Base-by-base conservation (phyloP, 2,797 vertebrate species). In the Enteromius treurensis region DNA sequence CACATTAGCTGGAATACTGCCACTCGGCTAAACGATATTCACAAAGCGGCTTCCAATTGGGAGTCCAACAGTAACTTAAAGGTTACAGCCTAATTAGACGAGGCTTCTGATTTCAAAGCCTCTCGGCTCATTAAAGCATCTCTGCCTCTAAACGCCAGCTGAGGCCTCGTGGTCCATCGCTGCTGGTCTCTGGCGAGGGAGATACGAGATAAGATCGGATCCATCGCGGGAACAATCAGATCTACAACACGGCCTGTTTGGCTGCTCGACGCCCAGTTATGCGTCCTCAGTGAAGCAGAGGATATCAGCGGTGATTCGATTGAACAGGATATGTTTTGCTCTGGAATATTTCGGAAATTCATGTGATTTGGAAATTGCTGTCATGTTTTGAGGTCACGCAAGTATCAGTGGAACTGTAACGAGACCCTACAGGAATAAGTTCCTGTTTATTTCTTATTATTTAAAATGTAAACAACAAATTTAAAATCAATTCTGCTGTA, bases 41-140 rank as follows among this genome's bases (percentile, higher is more conserved):
- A 60, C 67, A 70, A 67, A 80, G 69, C 64, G 29, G 65, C 45
- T 51, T 81, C 75, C 60, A 85, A 84, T 89, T 89, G 87, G 37
- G 74, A 83, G 58, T 78, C 68, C 88, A 90, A 84, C 77, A 69
- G 88, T 86, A 90, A 92, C 91, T 90, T 91, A 93, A 93, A 95
- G 91, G 90, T 93, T 93, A 94, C 92, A 88, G 93, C 89, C 92
- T 93, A 93, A 94, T 95, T 95, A 93, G 90, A 88, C 90, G 90
- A 88, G 93, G 92, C 65, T 88, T 89, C 86, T 91, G 89, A 91
- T 88, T 92, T 88, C 90, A 93, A 86, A 93, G 90, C 88, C 88
- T 89, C 87, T 87, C 86, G 90, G 88, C 91, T 94, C 87, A 90
- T 94, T 94, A 94, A 91, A 90, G 86, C 87, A 87, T 91, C 90